phyloP scores from a whole-genome alignment of 2,113 vertebrate genomes.

The Taurulus bubalis region DNA sequence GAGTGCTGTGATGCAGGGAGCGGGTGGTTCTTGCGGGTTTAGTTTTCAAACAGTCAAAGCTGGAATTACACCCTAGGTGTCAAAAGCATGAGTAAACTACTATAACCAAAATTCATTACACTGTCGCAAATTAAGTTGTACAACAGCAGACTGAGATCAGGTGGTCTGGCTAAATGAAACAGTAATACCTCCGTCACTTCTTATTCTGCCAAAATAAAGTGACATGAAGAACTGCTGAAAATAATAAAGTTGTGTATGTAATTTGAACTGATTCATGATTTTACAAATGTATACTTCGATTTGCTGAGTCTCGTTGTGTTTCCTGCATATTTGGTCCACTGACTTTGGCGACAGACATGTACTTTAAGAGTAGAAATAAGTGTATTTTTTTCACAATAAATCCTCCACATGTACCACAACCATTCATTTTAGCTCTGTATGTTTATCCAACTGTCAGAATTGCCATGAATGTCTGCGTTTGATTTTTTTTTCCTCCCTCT shows the following conservation, averaged over 20 bases:
- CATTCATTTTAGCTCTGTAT: constrained; percentile 51
- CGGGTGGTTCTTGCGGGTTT: constrained; percentile 25
- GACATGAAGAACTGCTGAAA: neutral
- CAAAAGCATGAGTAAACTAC: constrained; percentile 44
- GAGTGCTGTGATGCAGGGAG: constrained; percentile 12
- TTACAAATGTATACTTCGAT: neutral
- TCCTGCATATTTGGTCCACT: constrained; percentile 29
- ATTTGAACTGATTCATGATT: constrained; percentile 1
- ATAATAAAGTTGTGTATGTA: neutral
- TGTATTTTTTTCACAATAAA: constrained; percentile 39
- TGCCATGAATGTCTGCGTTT: constrained; percentile 48
- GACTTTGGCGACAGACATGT: constrained; percentile 33
- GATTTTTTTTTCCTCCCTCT: constrained; percentile 39
- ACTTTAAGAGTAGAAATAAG: constrained; percentile 33
- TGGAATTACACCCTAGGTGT: constrained; percentile 45
- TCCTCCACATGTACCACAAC: constrained; percentile 52
- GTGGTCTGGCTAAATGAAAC: constrained; percentile 12
- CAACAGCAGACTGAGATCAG: constrained; percentile 5
- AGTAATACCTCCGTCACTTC: neutral
- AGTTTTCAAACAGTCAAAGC: constrained; percentile 45
- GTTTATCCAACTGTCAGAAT: constrained; percentile 62
- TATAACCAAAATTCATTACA: constrained; percentile 34
- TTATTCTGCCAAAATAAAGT: constrained; percentile 8
- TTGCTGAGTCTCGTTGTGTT: constrained; percentile 8
- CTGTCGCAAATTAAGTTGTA: constrained; percentile 1